Conservation (phyloP, 64 coral and sea anemone species). For the Catalaphyllia jardinei region DNA sequence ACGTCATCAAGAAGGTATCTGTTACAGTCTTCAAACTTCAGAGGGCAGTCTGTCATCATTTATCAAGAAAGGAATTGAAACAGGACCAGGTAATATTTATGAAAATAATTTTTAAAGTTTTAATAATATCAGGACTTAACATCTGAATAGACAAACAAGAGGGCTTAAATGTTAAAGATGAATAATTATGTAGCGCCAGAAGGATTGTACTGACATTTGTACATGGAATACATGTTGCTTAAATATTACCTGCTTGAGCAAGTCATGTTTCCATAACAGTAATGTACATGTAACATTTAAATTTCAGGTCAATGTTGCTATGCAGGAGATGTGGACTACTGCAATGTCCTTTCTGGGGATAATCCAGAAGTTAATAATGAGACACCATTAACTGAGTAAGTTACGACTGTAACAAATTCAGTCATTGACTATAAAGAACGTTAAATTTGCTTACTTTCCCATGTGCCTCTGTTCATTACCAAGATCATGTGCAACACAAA, state of each 20-base stretch:
- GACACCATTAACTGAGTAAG: constrained; percentile 32
- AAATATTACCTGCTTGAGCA: no score
- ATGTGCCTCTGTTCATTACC: no score
- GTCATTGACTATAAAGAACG: no score
- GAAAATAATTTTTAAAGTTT: no score
- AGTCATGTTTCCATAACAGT: no score
- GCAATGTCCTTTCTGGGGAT: constrained; percentile 19
- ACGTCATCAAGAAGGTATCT: constrained; percentile 46
- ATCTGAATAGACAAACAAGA: neutral
- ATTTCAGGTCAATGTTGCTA: constrained; percentile 5
- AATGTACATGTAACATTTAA: neutral
- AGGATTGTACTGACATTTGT: no score
- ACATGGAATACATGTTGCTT: no score
- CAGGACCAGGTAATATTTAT: constrained; percentile 70
- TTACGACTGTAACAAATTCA: neutral
- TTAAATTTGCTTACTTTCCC: no score
- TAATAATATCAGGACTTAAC: no score
- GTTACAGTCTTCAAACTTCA: constrained; percentile 9
- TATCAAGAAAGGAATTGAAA: constrained; percentile 66
- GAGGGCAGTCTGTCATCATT: constrained; percentile 43
- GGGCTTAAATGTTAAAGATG: no score
- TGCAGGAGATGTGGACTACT: constrained; percentile 17
- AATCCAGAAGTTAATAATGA: constrained; percentile 4
- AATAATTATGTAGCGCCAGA: no score
- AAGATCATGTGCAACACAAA: no score